Evolutionary conservation across 2,113 vertebrate species (phyloP).

Genomic region (Malurus alboscapulatus): DNA sequence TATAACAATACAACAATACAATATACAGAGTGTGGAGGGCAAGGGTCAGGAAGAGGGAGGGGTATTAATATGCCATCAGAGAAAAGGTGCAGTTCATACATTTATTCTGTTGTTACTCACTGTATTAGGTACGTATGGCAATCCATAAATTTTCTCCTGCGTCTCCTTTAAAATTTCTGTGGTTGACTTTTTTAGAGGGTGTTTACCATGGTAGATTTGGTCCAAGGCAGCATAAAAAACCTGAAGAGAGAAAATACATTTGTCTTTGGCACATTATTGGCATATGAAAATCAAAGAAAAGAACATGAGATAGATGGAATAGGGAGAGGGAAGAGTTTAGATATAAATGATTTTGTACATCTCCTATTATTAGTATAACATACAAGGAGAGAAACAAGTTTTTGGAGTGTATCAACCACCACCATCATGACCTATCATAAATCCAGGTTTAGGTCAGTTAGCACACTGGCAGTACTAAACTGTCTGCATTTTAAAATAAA

Average conservation of each 20-base stretch:
- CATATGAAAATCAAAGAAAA: neutral
- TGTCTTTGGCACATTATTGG: neutral
- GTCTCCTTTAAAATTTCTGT: constrained; percentile 91
- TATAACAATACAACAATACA: neutral
- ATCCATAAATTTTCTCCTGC: constrained; percentile 88
- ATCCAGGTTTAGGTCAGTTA: neutral
- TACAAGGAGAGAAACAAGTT: neutral
- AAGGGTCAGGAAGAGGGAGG: neutral
- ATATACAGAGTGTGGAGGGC: neutral
- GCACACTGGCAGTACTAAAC: neutral
- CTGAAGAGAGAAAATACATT: constrained; percentile 67
- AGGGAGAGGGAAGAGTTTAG: neutral
- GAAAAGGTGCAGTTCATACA: neutral
- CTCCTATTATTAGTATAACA: neutral
- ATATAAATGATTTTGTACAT: neutral
- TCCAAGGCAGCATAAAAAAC: constrained; percentile 95
- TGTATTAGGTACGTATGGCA: constrained; percentile 89
- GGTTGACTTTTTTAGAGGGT: constrained; percentile 82
- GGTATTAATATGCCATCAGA: neutral
- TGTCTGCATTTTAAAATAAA: neutral
- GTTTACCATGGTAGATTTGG: constrained; percentile 90
- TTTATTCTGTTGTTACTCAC: constrained; percentile 74
- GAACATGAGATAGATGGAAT: neutral
- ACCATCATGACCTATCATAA: neutral
- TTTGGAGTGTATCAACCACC: neutral